phyloP scores from a whole-genome alignment of 53 echinoderm and acorn worm species.

The Echinarachnius parma region DNA sequence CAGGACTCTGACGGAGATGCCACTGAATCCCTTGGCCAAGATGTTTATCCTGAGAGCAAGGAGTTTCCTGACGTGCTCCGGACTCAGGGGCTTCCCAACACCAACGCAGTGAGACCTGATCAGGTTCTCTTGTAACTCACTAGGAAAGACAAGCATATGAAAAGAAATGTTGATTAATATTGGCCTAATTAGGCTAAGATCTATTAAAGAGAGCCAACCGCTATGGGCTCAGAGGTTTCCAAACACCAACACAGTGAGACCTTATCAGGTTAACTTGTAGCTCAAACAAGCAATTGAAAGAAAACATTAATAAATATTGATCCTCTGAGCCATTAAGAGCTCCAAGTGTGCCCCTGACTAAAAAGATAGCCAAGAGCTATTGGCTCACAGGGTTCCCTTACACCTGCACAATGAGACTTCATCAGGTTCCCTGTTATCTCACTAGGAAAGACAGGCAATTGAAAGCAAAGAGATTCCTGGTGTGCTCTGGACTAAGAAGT shows the following conservation, averaged over 20 bases:
- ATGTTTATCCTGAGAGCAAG: slow-evolving; percentile 89
- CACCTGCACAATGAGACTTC: slow-evolving; percentile 87
- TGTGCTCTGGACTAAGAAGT: no score
- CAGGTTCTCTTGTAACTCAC: slow-evolving; percentile 85
- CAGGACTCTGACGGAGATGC: slow-evolving; percentile 63
- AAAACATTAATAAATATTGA: neutral
- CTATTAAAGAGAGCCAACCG: no score
- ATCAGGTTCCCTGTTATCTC: no score
- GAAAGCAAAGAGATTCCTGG: no score
- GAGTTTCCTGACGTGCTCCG: slow-evolving; percentile 74
- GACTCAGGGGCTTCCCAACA: slow-evolving; percentile 75
- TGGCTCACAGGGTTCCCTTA: slow-evolving; percentile 74
- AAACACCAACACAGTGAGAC: slow-evolving; percentile 91
- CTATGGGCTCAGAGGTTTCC: slow-evolving; percentile 72
- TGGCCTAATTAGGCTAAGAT: neutral
- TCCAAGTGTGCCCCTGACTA: no score
- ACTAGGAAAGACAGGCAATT: no score
- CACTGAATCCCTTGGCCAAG: slow-evolving; percentile 91
- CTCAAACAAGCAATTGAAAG: slow-evolving; percentile 2
- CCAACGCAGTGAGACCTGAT: slow-evolving; percentile 94
- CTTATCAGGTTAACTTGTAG: slow-evolving; percentile 91
- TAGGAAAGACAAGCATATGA: slow-evolving; percentile 9
- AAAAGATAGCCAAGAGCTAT: no score
- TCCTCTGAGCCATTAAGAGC: neutral
- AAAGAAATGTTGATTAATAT: neutral